Evolutionary conservation across 1,140 invertebrate species (phyloP).

Genomic region (Lepidurus couesii): DNA sequence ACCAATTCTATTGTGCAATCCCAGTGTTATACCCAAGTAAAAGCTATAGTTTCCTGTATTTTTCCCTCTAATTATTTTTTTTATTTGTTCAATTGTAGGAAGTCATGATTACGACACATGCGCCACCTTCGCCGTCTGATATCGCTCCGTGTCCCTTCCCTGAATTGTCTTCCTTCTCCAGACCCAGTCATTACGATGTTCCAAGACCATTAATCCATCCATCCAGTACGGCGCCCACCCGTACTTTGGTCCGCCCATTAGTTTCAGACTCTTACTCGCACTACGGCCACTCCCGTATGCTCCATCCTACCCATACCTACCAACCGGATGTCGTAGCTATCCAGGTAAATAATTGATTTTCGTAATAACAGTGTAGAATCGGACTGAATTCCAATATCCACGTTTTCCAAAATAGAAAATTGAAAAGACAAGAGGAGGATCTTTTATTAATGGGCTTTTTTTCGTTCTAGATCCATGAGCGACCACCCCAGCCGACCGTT

Average conservation of each 20-base stretch:
- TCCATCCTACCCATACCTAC: conserved; percentile 41
- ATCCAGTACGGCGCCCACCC: conserved; percentile 42
- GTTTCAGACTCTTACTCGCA: background rate
- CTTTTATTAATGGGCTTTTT: too few species aligned
- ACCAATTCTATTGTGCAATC: conserved; percentile 9
- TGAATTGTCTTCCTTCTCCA: conserved; percentile 6
- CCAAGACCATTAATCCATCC: conserved; percentile 6
- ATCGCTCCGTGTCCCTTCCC: conserved; percentile 11
- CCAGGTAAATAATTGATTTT: conserved; percentile 51
- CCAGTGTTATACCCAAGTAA: conserved; percentile 1
- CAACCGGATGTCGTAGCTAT: conserved; percentile 62
- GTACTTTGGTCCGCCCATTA: conserved; percentile 42
- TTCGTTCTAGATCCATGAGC: conserved; percentile 23
- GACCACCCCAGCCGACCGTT: conserved; percentile 26
- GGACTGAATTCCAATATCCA: too few species aligned
- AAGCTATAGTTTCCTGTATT: background rate
- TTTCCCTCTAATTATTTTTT: background rate
- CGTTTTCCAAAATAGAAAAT: too few species aligned
- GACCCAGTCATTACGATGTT: conserved; percentile 28
- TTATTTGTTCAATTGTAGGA: conserved; percentile 33
- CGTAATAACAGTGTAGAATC: conserved; percentile 28
- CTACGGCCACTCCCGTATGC: conserved; percentile 13
- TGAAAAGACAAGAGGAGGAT: too few species aligned
- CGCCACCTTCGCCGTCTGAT: conserved; percentile 12
- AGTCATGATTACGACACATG: conserved; percentile 36